Conservation (phyloP, 2,797 vertebrate genomes). For the Alcedo quadribrachys region DNA sequence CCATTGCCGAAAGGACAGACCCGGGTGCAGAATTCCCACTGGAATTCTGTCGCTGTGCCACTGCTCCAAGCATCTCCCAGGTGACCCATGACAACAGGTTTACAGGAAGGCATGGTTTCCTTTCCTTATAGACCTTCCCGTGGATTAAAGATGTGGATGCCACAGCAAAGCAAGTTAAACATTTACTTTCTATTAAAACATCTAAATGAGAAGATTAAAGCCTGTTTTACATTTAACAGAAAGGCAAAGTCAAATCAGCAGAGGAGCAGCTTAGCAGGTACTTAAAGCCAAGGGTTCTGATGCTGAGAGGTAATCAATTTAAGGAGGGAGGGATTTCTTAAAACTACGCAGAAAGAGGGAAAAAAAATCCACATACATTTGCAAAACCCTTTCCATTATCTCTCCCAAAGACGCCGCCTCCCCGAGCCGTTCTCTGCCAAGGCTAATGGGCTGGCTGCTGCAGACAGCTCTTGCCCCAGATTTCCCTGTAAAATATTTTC, state of each 20-base stretch:
- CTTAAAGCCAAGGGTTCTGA: constrained; percentile 24
- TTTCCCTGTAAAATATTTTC: constrained; percentile 71
- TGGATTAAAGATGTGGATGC: constrained; percentile 69
- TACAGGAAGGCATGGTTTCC: constrained; percentile 9
- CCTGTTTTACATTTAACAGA: constrained; percentile 69
- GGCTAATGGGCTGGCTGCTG: constrained; percentile 50
- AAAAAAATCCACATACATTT: not conserved
- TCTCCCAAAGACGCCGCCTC: constrained; percentile 50
- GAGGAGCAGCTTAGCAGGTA: not conserved
- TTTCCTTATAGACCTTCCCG: constrained; percentile 43
- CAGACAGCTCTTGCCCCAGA: constrained; percentile 72
- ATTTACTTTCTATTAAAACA: constrained; percentile 77
- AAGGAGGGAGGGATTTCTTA: constrained; percentile 65
- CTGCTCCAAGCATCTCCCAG: not conserved
- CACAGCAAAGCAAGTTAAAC: constrained; percentile 74
- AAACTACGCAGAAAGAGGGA: constrained; percentile 63
- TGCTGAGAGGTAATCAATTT: constrained; percentile 69
- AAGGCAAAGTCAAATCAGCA: constrained; percentile 65
- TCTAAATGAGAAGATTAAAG: constrained; percentile 80
- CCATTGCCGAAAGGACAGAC: not conserved
- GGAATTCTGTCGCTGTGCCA: constrained; percentile 8
- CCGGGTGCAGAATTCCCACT: constrained; percentile 19
- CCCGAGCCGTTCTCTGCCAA: constrained; percentile 64
- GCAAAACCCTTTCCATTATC: constrained; percentile 71
- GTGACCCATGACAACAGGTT: not conserved